Conservation (phyloP, 2,113 vertebrate genomes). For the Acrocephalus arundinaceus region DNA sequence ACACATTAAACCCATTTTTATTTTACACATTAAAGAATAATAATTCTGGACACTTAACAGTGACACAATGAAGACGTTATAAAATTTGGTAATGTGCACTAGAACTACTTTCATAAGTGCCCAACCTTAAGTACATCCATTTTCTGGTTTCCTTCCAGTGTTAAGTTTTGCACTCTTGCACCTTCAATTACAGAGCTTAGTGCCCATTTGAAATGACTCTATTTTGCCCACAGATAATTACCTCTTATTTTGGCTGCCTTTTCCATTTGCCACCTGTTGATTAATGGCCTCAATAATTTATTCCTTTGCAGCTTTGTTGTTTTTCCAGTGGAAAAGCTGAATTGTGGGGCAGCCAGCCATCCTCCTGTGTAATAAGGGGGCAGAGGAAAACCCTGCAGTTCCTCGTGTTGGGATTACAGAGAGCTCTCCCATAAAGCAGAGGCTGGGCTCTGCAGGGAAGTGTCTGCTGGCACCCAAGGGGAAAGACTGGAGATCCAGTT, state of each 20-base stretch:
- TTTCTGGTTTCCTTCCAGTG: neutral
- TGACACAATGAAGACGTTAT: slow-evolving; percentile 17
- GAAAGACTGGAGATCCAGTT: neutral
- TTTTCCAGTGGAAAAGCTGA: neutral
- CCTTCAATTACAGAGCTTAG: neutral
- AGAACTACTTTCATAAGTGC: neutral
- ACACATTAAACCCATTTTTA: slow-evolving; percentile 11
- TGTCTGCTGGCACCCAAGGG: neutral
- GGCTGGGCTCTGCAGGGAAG: neutral
- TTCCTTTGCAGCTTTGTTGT: neutral
- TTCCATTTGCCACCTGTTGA: neutral
- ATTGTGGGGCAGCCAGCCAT: neutral
- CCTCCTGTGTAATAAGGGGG: neutral
- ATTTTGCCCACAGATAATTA: neutral
- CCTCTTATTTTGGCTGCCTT: neutral
- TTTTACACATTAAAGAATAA: slow-evolving; percentile 31
- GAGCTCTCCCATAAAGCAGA: neutral
- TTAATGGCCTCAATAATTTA: neutral
- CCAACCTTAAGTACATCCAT: neutral
- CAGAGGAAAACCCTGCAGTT: neutral
- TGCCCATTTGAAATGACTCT: neutral
- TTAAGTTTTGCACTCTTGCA: neutral
- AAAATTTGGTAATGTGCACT: slow-evolving; percentile 17
- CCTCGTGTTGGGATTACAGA: rapidly evolving
- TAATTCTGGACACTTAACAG: slow-evolving; percentile 14